Percentiles rank a stretch among this genome's conserved stretches.
These are phyloP conservation scores for Campoplex capitator DNA, from an alignment of 2,888 invertebrate genomes.

Conservation along the genomic window DNA sequence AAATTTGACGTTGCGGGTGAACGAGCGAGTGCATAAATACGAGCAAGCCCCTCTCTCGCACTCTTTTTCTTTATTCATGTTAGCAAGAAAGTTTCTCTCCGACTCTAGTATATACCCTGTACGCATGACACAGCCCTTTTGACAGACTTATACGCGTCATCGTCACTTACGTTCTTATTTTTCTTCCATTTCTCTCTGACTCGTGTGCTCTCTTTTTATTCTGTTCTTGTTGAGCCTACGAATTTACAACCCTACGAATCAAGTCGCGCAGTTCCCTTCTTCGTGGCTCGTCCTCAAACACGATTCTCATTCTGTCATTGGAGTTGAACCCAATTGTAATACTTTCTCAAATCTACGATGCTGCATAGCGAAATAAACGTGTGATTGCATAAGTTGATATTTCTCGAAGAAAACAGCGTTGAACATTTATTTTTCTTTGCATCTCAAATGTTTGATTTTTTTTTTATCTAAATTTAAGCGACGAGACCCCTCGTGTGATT, in stretches of 20 bases:
- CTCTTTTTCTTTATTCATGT: slow-evolving; percentile 19
- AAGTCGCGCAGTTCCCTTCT: slow-evolving; percentile 27
- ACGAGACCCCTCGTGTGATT: neutral
- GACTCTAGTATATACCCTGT: neutral
- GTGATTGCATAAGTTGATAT: neutral
- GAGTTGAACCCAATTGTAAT: neutral
- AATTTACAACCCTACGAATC: slow-evolving; percentile 31
- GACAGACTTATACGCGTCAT: slow-evolving; percentile 65
- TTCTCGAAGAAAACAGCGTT: neutral
- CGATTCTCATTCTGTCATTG: slow-evolving; percentile 1
- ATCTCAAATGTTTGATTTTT: neutral
- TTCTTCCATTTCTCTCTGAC: neutral
- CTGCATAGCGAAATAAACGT: neutral
- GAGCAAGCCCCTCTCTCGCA: slow-evolving; percentile 26
- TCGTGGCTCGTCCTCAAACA: slow-evolving; percentile 11
- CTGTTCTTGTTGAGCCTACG: neutral
- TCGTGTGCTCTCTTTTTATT: neutral
- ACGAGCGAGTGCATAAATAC: slow-evolving; percentile 63
- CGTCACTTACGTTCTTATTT: slow-evolving; percentile 12
- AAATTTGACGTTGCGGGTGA: slow-evolving; percentile 69
- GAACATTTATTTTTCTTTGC: neutral
- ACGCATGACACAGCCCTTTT: slow-evolving; percentile 55
- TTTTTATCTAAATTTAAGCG: neutral
- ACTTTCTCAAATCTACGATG: no score
- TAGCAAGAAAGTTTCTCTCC: slow-evolving; percentile 22